A percentile compares a stretch with the other conserved stretches of the same genome.
phyloP scores from a whole-genome alignment of 2,888 invertebrate species.

The Barypeithes pellucidus region DNA sequence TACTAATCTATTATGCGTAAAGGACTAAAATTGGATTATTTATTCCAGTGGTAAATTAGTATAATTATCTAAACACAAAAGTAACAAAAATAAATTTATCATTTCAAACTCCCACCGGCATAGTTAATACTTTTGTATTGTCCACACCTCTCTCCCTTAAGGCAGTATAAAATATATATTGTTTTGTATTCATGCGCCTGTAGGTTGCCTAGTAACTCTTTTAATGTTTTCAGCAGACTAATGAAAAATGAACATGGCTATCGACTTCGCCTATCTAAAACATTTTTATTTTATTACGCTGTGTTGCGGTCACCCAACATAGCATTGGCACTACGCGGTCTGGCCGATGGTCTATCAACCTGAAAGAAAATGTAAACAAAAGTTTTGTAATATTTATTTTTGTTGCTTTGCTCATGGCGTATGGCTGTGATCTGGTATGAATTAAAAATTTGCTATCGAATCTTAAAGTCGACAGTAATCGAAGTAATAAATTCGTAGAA shows the following conservation, averaged over 20 bases:
- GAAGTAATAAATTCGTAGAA: slow-evolving; percentile 22
- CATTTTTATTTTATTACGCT: background rate
- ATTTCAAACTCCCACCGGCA: slow-evolving; percentile 23
- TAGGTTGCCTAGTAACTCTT: slow-evolving; percentile 42
- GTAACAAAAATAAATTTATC: slow-evolving; percentile 32
- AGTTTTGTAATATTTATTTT: slow-evolving; percentile 63
- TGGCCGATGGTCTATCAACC: slow-evolving; percentile 40
- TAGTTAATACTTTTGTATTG: slow-evolving; percentile 2
- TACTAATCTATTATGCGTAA: slow-evolving; percentile 4
- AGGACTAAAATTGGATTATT: background rate
- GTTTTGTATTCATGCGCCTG: slow-evolving; percentile 41
- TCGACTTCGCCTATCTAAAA: slow-evolving; percentile 21
- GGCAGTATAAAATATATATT: slow-evolving; percentile 35
- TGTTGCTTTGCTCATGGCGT: slow-evolving; percentile 56
- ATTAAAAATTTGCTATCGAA: slow-evolving; percentile 33
- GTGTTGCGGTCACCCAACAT: slow-evolving; percentile 6
- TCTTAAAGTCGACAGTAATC: slow-evolving; percentile 12
- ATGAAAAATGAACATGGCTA: slow-evolving; percentile 34
- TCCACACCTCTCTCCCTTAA: slow-evolving; percentile 31
- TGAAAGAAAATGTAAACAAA: slow-evolving; percentile 54
- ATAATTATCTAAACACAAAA: background rate
- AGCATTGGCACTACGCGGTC: slow-evolving; percentile 40
- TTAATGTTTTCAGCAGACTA: slow-evolving; percentile 37
- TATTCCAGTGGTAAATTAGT: background rate
- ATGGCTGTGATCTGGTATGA: slow-evolving; percentile 30